Evolutionary conservation across 2,888 invertebrate species (phyloP), one percentile per base, ranked within the genome.

Genomic region (Lissocephala sabroskyi): DNA sequence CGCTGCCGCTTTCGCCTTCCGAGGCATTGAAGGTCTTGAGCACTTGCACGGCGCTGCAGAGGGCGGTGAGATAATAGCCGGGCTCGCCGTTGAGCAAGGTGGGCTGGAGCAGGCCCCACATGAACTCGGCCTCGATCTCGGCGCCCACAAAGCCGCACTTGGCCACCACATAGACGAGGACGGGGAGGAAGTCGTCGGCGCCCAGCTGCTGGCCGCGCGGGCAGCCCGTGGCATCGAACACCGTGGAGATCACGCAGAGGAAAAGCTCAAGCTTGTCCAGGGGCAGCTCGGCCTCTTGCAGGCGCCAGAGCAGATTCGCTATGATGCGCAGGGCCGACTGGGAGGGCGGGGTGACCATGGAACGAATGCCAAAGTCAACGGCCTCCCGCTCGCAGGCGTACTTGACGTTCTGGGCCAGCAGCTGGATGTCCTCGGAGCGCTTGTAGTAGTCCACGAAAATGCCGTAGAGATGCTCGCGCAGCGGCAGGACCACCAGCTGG

Each of bases 51-150:
- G 97, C 97, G 45, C 96, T 95, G 80, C 96, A 96, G 44, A 98
- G 87, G 0, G 96, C 94, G 1, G 97, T 96, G 51, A 98, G 88
- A 82, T 97, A 97, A 85, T 97, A 98, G 3, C 96, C 96, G 0
- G 96, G 96, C 82, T 97, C 97, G 2, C 97, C 97, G 0, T 93
- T 93, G 41, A 96, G 87, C 43, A 97, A 85, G 0, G 96, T 95
- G 1, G 95, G 95, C 51, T 97, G 97, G 28, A 98, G 86, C 30
- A 98, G 87, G 2, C 92, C 96, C 87, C 96, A 96, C 96, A 98
- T 98, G 82, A 96, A 94, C 81, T 97, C 96, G 0, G 96, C 96
- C 82, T 98, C 97, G 49, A 97, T 90, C 86, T 98, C 97, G 1
- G 96, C 97, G 23, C 95, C 92, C 5, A 97, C 92, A 71, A 96